These are phyloP conservation scores for Terrapene triunguis DNA, from an alignment of 2,113 vertebrate genomes.

Conservation along the genomic window DNA sequence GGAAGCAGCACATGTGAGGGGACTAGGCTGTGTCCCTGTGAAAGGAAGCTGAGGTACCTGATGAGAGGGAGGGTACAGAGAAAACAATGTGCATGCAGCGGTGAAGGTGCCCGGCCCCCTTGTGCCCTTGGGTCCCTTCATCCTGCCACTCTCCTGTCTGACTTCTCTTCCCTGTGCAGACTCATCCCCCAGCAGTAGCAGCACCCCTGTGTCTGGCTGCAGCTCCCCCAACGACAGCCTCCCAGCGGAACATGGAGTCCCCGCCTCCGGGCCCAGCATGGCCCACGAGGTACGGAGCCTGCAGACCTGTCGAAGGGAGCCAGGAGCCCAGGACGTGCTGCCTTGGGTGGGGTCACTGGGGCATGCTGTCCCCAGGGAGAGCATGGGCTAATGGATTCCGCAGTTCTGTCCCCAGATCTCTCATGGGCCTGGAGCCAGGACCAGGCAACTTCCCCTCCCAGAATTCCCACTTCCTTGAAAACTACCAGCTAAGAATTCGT, in stretches of 20 bases:
- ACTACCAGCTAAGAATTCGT: neutral
- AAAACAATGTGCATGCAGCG: neutral
- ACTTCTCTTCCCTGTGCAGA: slow-evolving; percentile 70
- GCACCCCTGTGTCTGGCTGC: slow-evolving; percentile 90
- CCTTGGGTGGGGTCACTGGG: neutral
- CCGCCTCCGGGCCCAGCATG: slow-evolving; percentile 63
- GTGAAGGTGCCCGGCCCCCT: neutral
- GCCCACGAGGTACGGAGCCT: slow-evolving; percentile 83
- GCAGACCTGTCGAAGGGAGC: neutral
- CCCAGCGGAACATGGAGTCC: slow-evolving; percentile 80
- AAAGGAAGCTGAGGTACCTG: neutral
- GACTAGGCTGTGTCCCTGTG: neutral
- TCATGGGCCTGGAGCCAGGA: neutral
- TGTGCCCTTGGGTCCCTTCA: neutral
- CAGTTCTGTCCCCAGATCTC: neutral
- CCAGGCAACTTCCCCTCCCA: fast-evolving
- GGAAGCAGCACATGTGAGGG: neutral
- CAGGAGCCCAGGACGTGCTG: fast-evolving
- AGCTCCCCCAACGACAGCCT: slow-evolving; percentile 93
- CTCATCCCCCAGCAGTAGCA: slow-evolving; percentile 92
- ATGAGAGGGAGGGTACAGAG: neutral
- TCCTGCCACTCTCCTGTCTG: neutral
- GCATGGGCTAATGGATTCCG: neutral
- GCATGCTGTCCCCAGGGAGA: neutral
- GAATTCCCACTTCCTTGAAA: neutral